A percentile compares a stretch with the other conserved stretches of the same genome.
phyloP scores from a whole-genome alignment of 2,113 vertebrate species.

The Gracilinanus agilis region DNA sequence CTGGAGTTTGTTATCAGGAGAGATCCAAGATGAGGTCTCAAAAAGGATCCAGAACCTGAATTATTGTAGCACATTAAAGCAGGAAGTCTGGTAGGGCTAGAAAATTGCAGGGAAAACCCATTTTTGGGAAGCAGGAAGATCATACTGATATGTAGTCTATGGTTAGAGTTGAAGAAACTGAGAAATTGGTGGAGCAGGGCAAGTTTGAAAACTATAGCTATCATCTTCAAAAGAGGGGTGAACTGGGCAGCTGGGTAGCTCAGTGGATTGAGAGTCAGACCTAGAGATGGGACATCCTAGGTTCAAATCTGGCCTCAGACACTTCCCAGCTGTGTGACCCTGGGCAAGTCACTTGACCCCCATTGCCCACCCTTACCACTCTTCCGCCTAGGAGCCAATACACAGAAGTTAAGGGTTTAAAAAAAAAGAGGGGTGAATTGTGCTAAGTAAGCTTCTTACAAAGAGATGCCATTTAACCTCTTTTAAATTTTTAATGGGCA shows the following conservation, averaged over 20 bases:
- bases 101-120: not conserved
- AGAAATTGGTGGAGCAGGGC: not conserved
- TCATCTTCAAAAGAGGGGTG: no score
- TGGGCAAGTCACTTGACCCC: no score
- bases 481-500: not conserved
- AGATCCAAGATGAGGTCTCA: not conserved
- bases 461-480: not conserved
- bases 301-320: no score
- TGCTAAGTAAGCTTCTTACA: not conserved
- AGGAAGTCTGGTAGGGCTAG: not conserved
- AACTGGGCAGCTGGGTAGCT: no score
- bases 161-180: not conserved
- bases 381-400: no score
- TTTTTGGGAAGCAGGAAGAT: not conserved
- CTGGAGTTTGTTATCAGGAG: not conserved
- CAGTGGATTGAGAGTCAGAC: no score
- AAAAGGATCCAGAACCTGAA: not conserved
- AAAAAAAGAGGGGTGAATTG: not conserved
- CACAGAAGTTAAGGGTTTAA: no score
- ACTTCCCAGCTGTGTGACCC: no score
- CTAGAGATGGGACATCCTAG: no score
- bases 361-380: no score
- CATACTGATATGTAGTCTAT: not conserved
- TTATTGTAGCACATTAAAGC: not conserved
- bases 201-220: not conserved